Evolutionary conservation across 2,113 vertebrate species (phyloP), one percentile per base, ranked within the genome.

Genomic region (Hydropotes inermis): DNA sequence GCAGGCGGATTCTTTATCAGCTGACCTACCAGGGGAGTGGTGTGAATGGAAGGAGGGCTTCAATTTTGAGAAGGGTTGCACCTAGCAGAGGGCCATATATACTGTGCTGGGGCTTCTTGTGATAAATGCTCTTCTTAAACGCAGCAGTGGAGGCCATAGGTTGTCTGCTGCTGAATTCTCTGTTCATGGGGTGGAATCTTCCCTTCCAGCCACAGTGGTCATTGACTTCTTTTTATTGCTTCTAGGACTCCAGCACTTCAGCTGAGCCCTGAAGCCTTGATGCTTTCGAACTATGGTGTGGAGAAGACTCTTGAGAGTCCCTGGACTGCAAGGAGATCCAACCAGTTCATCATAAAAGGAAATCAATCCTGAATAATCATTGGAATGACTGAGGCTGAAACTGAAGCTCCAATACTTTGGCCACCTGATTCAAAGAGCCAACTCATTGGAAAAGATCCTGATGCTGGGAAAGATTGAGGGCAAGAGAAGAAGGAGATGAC

Each of bases 21-120:
- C n/a, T 70, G 19, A 70, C 9, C n/a, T 70, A 36, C n/a, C n/a
- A 70, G 67, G n/a, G 19, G 10, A 70, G 67, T 70, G 67, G n/a
- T 23, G 36, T 76, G 36, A 43, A 27, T 43, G 23, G 13, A 45
- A 27, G 47, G 7, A 50, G 54, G 28, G 70, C 10, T 55, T n/a
- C 30, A 13, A 3, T 61, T 23, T 58, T 21, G 14, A n/a, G 81
- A 10, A 76, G 25, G 4, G 15, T 9, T 33, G 5, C 5, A 54
- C n/a, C 47, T 21, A 3, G 43, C 55, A 78, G 28, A 33, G 58
- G 43, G 58, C 7, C 1, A 1, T 1, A 4, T 0, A 7, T 4
- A 1, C 57, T 36, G 1, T 28, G 14, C 17, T 47, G n/a, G 39
- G 70, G 47, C 45, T 67, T 10, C 61, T 12, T 57, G 2, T 1